Base-by-base conservation (phyloP, 2,797 vertebrate genomes). In the Periparus ater region DNA sequence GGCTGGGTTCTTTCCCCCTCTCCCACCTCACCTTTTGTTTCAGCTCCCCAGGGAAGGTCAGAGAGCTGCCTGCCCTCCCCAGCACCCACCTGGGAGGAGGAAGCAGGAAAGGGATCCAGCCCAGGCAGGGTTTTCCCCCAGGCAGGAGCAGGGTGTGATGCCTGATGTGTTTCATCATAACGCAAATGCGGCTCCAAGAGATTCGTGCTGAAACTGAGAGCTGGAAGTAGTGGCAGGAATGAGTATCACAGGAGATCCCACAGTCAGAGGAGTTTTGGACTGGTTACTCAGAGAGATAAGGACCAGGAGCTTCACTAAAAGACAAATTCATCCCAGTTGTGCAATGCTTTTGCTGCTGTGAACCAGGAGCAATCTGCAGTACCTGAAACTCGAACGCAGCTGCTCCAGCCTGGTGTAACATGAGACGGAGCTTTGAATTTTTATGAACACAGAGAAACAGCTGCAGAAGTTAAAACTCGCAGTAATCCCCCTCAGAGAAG, bases 391-490 rank as follows among this genome's bases (percentile, higher is more conserved):
- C 7, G 34, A 86, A 75, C 3, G 7, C 91, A 75, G 89, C 84
- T 95, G 81, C 20, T 70, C 68, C 79, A 70, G 71, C 66, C 72
- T 32, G 51, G 3, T 74, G 89, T 82, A 96, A 95, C 23, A 8
- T 45, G 78, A 96, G 77, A 48, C 29, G 4, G 67, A 91, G 91
- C 92, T 85, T 82, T 79, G 78, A 55, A 62, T 85, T 87, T 94
- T 82, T 79, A 85, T 42, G 71, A 94, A 82, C 81, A 87, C 81
- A 45, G 77, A 91, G 95, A 84, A 96, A 89, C 92, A 96, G 92
- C 96, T 95, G 94, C 87, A 91, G 40, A 85, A 94, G 84, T 89
- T 91, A 93, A 85, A 94, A 76, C 53, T 79, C 92, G 34, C 40
- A 71, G 23, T 71, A 89, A 92, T 71, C 81, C 81, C 58, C 60